Evolutionary conservation across 23 tunicate genomes (phyloP), one percentile per base, ranked within the genome.

Genomic region (Ciona savignyi): DNA sequence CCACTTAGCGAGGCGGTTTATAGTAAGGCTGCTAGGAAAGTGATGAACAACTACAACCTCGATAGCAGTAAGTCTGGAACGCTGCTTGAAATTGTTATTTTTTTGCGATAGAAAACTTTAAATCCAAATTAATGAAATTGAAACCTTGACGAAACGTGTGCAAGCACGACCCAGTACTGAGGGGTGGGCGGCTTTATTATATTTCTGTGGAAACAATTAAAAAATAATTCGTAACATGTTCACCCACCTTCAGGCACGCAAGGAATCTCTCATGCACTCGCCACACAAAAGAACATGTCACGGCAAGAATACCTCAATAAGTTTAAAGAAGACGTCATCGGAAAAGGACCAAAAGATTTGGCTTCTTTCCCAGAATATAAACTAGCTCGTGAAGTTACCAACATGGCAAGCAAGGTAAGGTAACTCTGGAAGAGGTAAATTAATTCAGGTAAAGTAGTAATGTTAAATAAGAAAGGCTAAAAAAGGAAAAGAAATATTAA

Each of bases 11-110:
- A 91, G 27, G 70, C 76, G 28, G 68, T 68, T 29, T 91, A 91
- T 76, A 64, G 78, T 1, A 70, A 80, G 49, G 70, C 76, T 20
- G 86, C 97, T 1, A 91, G 71, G 60, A 64, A 66, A 33, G 73
- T 81, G 27, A 66, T 91, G 83, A 85, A 91, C 34, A 84, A 91
- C 51, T 91, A 91, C 79, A 80, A 91, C 68, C 75, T 82, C 25
- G 87, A 82, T 35, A 26, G 79, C n/a, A 65, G 87, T 82, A 68
- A 67, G 70, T 48, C 4, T 0, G 11, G 23, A 0, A 34, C 15
- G 20, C 15, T 49, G 20, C 61, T 25, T 49, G 20, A 49, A 49
- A 49, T 49, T 11, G 61, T 20, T 49, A 11, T 49, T 49, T 49
- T 49, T 49, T 11, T n/a, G n/a, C n/a, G n/a, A n/a, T n/a, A n/a